phyloP scores from a whole-genome alignment of 2,888 invertebrate genomes.

The Callyntrura sp. region DNA sequence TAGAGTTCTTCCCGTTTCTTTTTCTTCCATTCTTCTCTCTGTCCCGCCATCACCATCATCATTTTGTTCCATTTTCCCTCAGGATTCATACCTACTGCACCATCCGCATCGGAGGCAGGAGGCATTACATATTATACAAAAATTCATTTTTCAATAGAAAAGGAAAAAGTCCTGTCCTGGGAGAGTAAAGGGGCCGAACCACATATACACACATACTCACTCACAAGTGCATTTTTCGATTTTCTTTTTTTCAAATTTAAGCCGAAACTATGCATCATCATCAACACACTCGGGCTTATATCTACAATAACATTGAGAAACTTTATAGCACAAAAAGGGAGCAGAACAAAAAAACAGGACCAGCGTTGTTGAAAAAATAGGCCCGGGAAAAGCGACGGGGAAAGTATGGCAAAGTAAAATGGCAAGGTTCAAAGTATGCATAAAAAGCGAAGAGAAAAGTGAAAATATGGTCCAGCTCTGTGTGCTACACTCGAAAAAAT shows the following conservation, averaged over 20 bases:
- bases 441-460: neutral
- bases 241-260: conserved; percentile 8
- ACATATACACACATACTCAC: neutral
- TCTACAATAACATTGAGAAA: neutral
- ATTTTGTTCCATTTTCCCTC: conserved; percentile 45
- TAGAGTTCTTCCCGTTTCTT: conserved; percentile 6
- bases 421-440: conserved; percentile 25
- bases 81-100: conserved; percentile 24
- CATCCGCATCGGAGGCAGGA: neutral
- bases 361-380: too few species aligned
- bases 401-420: neutral
- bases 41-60: conserved; percentile 14
- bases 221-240: conserved; percentile 34
- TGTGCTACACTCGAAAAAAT: neutral
- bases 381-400: too few species aligned
- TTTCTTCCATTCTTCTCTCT: conserved; percentile 11
- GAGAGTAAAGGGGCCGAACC: neutral
- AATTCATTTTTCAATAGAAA: neutral
- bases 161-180: neutral
- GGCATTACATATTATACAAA: neutral
- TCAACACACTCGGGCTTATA: neutral
- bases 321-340: too few species aligned
- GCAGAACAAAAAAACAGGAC: too few species aligned
- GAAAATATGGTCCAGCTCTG: conserved; percentile 6
- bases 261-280: conserved; percentile 3